Percentiles rank a stretch among this genome's conserved stretches.
Conservation (phyloP, 53 echinoderm and acorn worm genomes). For the Echinometra lucunter region DNA sequence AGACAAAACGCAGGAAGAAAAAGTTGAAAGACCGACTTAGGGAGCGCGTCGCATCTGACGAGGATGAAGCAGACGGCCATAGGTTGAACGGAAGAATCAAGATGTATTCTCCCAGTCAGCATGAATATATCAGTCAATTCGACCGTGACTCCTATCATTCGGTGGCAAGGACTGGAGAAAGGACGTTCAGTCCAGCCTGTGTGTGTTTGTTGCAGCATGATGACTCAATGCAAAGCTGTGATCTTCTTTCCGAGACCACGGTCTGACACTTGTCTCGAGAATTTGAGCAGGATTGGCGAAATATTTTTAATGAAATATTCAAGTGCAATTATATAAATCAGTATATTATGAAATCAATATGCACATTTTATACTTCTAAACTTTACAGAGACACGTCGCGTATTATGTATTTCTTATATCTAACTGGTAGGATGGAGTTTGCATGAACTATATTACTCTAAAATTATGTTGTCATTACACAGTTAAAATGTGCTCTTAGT, state of each 20-base stretch:
- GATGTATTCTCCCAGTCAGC: neutral
- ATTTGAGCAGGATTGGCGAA: neutral
- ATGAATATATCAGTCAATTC: slow-evolving; percentile 42
- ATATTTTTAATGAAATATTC: slow-evolving; percentile 15
- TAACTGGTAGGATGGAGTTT: neutral
- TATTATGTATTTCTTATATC: neutral
- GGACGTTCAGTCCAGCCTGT: slow-evolving; percentile 27
- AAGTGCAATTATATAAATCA: slow-evolving; percentile 64
- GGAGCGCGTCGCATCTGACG: too few relatives aligned
- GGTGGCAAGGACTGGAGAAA: neutral
- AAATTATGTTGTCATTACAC: neutral
- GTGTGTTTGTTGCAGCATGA: slow-evolving; percentile 54
- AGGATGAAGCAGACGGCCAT: neutral
- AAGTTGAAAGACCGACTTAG: too few relatives aligned
- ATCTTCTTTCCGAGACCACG: slow-evolving; percentile 58
- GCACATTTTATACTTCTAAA: slow-evolving; percentile 40
- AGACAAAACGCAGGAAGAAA: slow-evolving; percentile 37
- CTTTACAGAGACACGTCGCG: neutral
- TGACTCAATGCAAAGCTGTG: slow-evolving; percentile 5
- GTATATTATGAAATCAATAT: slow-evolving; percentile 49
- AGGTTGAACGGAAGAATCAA: slow-evolving; percentile 32
- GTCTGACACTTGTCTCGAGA: slow-evolving; percentile 15
- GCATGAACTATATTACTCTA: neutral
- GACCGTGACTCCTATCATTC: slow-evolving; percentile 49
- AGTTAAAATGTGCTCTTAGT: neutral